Percentiles rank a stretch among this genome's conserved stretches.
Evolutionary conservation across 2,113 vertebrate genomes (phyloP).

Genomic region (Bettongia penicillata): DNA sequence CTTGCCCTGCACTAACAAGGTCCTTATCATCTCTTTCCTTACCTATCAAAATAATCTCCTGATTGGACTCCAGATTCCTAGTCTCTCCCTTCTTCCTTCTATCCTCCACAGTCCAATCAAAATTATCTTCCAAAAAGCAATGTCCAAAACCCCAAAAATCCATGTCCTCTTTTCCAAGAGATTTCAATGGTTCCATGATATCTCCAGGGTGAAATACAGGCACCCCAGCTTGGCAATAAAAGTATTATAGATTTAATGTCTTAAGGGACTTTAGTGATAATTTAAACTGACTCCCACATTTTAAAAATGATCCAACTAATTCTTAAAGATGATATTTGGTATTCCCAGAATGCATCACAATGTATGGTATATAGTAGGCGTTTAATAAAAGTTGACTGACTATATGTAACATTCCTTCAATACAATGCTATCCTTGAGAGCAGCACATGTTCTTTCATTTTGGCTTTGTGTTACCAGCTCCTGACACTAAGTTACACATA

Average conservation of each 20-base stretch:
- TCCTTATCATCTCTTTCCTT: not conserved
- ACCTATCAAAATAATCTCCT: not conserved
- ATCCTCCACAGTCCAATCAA: not conserved
- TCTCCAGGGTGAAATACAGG: not conserved
- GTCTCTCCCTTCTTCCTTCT: not conserved
- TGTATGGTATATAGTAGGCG: not conserved
- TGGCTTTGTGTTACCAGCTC: not conserved
- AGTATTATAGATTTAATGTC: not conserved
- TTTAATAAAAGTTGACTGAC: not conserved
- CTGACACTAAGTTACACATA: not conserved
- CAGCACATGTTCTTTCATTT: not conserved
- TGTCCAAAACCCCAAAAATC: not conserved
- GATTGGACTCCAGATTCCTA: not conserved
- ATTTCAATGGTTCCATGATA: not conserved
- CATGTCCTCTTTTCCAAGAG: not conserved
- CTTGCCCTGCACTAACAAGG: not conserved
- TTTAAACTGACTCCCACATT: not conserved
- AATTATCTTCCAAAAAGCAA: not conserved
- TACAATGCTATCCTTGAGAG: not conserved
- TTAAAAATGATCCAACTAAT: not conserved
- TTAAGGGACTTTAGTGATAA: not conserved
- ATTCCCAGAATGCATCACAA: not conserved
- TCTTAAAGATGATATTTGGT: not conserved
- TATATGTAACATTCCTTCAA: not conserved
- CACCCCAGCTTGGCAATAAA: not conserved